These are phyloP conservation scores for Polyergus mexicanus DNA, from an alignment of 1,140 invertebrate species.

Conservation along the genomic window DNA sequence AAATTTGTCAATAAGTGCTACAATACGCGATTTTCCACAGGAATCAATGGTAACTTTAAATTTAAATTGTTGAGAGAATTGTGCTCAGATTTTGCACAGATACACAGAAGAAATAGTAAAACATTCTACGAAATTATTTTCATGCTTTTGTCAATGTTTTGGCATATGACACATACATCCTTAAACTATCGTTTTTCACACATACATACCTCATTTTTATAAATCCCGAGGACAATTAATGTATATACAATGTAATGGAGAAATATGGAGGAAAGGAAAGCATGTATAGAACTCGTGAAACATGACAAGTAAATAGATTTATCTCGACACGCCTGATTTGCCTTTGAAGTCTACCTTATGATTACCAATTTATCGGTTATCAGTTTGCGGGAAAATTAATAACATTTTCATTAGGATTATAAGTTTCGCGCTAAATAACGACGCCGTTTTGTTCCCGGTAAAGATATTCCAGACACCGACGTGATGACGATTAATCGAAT, in stretches of 20 bases:
- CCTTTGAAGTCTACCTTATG: not conserved
- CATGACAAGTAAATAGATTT: slow-evolving; percentile 40
- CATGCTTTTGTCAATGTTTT: no score
- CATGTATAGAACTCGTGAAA: slow-evolving; percentile 14
- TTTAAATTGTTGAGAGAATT: no score
- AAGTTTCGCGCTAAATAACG: slow-evolving; percentile 2
- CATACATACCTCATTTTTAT: no score
- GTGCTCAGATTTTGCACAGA: no score
- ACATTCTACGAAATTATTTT: no score
- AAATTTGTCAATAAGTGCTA: no score
- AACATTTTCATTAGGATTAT: slow-evolving; percentile 28
- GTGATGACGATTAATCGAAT: slow-evolving; percentile 46
- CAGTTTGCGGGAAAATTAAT: slow-evolving; percentile 32
- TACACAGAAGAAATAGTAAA: no score
- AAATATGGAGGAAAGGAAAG: not conserved
- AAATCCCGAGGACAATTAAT: not conserved
- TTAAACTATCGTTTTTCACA: no score
- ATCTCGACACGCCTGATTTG: slow-evolving; percentile 36
- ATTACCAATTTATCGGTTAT: slow-evolving; percentile 49
- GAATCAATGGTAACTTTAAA: no score
- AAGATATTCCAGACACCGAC: slow-evolving; percentile 13
- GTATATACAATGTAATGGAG: not conserved
- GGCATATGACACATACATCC: no score
- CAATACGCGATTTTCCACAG: no score
- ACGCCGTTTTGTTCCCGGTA: not conserved